Base-by-base conservation (phyloP, 2,888 invertebrate species). In the Icerya purchasi region DNA sequence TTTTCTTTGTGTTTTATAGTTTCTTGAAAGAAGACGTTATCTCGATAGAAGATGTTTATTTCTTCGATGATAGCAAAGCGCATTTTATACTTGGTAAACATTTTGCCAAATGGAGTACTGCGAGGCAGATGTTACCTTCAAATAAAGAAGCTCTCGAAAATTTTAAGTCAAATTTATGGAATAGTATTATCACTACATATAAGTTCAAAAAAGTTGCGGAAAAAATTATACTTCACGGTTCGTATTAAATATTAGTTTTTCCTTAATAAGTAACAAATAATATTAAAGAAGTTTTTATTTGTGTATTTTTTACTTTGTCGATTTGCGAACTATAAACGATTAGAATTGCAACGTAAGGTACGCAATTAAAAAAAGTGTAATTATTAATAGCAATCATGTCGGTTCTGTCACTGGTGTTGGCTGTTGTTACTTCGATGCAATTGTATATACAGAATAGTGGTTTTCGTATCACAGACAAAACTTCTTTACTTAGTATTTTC, bases 391-490 rank as follows among this genome's bases (percentile, higher is more conserved):
- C 14, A 49, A 51, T 14, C 20, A 19, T 51, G 3, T 51, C 3
- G 20, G 20, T 19, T 51, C 18, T 51, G 51, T 54, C 8, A 49
- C 24, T 22, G 36, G 19, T 14, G 22, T 56, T 19, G 21, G n/a
- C 3, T 49, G 36, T 21, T 21, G 22, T 22, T 10, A 18, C 36
- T 2, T 54, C 18, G 22, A 24, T 53, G 25, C 20, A 36, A 19
- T 14, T 2, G 3, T 50, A 22, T 22, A 2, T 21, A 57, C 22
- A 51, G 56, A 50, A 2, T n/a, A n/a, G n/a, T n/a, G n/a, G n/a
- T n/a, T n/a, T n/a, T 88, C 61, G 89, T 88, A 86, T 88, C n/a
- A 87, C 88, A 73, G 88, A 89, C 60, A 86, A 89, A 69, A 86
- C 87, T 72, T 87, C 89, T 51, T 76, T 90, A 67, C 76, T 91